Evolutionary conservation across 2,888 invertebrate genomes (phyloP).

Genomic region (Neoscelio sp.): DNA sequence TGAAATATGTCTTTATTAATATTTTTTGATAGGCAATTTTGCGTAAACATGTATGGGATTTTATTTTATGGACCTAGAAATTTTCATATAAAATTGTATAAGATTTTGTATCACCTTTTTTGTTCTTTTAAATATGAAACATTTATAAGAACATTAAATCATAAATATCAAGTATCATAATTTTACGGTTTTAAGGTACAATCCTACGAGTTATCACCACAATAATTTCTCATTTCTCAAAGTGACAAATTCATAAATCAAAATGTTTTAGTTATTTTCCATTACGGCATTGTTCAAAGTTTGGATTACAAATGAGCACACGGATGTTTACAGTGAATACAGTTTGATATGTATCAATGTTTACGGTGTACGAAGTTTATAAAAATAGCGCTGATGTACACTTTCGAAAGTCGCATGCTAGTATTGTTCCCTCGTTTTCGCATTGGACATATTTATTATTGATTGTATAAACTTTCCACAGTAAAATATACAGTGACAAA

Average conservation of each 20-base stretch:
- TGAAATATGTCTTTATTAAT: too few species aligned
- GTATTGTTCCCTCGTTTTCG: slow-evolving; percentile 9
- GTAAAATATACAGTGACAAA: neutral
- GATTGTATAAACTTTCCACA: slow-evolving; percentile 16
- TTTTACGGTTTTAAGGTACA: too few species aligned
- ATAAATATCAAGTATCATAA: too few species aligned
- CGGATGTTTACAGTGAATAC: slow-evolving; percentile 17
- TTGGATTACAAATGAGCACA: slow-evolving; percentile 18
- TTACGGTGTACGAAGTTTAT: slow-evolving; percentile 10
- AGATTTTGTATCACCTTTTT: too few species aligned
- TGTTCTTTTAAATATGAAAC: too few species aligned
- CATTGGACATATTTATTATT: slow-evolving; percentile 18
- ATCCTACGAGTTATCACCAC: too few species aligned
- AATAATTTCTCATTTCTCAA: too few species aligned
- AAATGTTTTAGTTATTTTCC: slow-evolving; percentile 7
- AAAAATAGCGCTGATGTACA: slow-evolving; percentile 3
- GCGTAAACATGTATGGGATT: too few species aligned
- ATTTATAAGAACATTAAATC: too few species aligned
- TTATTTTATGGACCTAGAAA: too few species aligned
- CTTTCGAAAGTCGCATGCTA: slow-evolving; percentile 2
- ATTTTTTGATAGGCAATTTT: too few species aligned
- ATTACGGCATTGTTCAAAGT: slow-evolving; percentile 10
- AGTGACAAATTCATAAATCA: slow-evolving; percentile 10
- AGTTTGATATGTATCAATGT: slow-evolving; percentile 9
- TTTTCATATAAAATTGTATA: too few species aligned